Evolutionary conservation across 2,888 invertebrate species (phyloP), one percentile per base, ranked within the genome.

Genomic region (Lasioglossum figueresi): DNA sequence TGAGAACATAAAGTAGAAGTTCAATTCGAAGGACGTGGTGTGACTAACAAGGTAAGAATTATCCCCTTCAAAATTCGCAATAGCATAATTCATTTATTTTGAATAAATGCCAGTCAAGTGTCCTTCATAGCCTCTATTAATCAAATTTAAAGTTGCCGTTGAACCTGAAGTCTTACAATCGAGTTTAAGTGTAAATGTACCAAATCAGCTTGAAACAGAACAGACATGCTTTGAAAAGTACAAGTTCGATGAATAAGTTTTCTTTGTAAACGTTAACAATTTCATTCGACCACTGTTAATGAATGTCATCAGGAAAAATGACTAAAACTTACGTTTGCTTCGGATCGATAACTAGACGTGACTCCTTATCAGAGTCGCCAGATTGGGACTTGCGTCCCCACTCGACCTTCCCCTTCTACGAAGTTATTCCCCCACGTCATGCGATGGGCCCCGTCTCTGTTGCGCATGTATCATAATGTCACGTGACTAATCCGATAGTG

Each of bases 1-100:
- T 34, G 59, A n/a, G 73, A 23, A 4, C n/a, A 34, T 73, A 45
- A 72, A 79, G n/a, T 66, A 68, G 27, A 78, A 19, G 34, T 31
- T 27, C 43, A 43, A 43, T 71, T 71, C 43, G 43, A 43, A 34
- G 66, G 31, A 70, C n/a, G n/a, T 5, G 40, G 4, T 16, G 14
- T 43, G 40, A n/a, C 43, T 10, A 14, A n/a, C 14, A 12, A 27
- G 27, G 6, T 71, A 27, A n/a, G 43, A 43, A 16, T 71, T 14
- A 27, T 43, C 27, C 27, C 40, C 27, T 27, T n/a, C 68, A 40
- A 40, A 68, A 68, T 37, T 68, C 23, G 37, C 10, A 37, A n/a
- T n/a, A 48, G 23, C 48, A 48, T 4, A 6, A 23, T 52, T 52
- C 52, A 23, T 52, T 23, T 23, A 52, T 23, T 23, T 23, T 52